Evolutionary conservation across 2,113 vertebrate genomes (phyloP).

Genomic region (Gymnocephalus cernua): DNA sequence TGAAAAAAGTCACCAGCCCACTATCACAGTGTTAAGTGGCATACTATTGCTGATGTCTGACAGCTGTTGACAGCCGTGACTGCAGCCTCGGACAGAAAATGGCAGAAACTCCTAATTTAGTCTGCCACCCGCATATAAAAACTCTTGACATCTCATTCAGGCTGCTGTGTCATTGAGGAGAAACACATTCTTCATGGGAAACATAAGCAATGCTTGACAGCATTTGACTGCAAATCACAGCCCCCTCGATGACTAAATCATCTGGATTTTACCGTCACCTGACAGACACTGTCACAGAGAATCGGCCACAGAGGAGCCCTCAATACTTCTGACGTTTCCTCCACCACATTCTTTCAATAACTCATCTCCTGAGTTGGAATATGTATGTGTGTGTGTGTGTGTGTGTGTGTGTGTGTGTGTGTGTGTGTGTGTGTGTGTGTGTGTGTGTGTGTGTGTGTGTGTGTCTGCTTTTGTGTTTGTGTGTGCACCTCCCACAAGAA

Average conservation of each 20-base stretch:
- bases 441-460: not conserved
- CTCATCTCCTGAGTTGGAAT: constrained; percentile 23
- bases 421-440: constrained; percentile 1
- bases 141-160: constrained; percentile 57
- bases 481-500: not conserved
- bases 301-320: constrained; percentile 20
- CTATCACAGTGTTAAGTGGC: not conserved
- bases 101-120: constrained; percentile 48
- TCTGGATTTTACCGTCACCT: constrained; percentile 42
- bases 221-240: constrained; percentile 46
- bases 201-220: constrained; percentile 48
- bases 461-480: constrained; percentile 4
- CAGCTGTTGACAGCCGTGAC: constrained; percentile 39
- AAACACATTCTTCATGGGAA: constrained; percentile 41
- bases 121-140: constrained; percentile 26
- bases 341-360: constrained; percentile 10
- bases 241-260: constrained; percentile 43
- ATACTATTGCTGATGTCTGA: constrained; percentile 8
- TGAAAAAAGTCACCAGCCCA: constrained; percentile 20
- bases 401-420: not conserved
- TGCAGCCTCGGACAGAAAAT: constrained; percentile 16
- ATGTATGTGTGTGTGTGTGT: not conserved
- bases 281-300: constrained; percentile 34
- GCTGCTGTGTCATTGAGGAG: constrained; percentile 31
- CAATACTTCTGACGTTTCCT: constrained; percentile 1